Conservation (phyloP, 1,140 invertebrate species). For the Drosophila bocqueti region DNA sequence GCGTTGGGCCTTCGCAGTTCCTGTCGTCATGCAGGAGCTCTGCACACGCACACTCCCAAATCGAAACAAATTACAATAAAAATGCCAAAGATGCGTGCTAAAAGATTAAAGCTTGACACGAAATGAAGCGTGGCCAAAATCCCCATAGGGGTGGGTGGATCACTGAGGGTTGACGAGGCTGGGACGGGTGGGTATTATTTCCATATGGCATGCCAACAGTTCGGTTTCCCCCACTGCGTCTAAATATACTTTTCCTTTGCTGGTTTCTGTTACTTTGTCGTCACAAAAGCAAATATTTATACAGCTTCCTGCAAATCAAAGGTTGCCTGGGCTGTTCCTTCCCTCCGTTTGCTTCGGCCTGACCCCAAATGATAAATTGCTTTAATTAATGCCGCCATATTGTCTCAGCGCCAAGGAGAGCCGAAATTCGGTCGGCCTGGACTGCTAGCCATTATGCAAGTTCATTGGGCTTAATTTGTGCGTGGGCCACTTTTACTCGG, state of each 20-base stretch:
- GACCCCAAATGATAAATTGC: constrained; percentile 82
- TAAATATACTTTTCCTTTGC: constrained; percentile 26
- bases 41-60: constrained; percentile 54
- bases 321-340: constrained; percentile 49
- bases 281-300: constrained; percentile 77
- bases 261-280: constrained; percentile 41
- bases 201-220: constrained; percentile 64
- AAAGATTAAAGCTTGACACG: constrained; percentile 81
- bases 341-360: constrained; percentile 55
- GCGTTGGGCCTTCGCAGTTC: constrained; percentile 8
- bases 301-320: constrained; percentile 78
- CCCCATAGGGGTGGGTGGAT: constrained; percentile 11
- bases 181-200: constrained; percentile 44
- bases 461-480: constrained; percentile 82
- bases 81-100: constrained; percentile 82
- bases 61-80: constrained; percentile 84
- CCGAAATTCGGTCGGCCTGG: constrained; percentile 30
- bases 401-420: constrained; percentile 54
- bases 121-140: constrained; percentile 67
- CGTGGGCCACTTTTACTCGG: constrained; percentile 49
- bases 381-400: constrained; percentile 84
- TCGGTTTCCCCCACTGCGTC: constrained; percentile 12
- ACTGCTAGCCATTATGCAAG: constrained; percentile 70
- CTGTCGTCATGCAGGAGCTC: not conserved
- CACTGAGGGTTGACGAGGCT: constrained; percentile 5